phyloP scores from a whole-genome alignment of 2,888 invertebrate genomes.

The Lydus trimaculatus region DNA sequence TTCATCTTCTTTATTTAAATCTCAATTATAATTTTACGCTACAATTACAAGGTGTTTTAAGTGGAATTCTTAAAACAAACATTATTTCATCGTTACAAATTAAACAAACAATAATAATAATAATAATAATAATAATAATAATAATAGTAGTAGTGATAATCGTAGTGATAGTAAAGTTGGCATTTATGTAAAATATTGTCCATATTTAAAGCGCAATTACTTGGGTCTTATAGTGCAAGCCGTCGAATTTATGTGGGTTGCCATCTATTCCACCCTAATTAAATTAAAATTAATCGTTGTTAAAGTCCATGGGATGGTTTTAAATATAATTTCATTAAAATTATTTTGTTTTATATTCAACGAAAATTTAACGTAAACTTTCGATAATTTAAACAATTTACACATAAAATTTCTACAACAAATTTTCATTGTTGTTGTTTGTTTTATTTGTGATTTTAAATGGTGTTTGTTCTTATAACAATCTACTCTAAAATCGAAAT shows the following conservation, averaged over 20 bases:
- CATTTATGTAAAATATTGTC: not conserved
- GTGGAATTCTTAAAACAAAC: conserved; percentile 6
- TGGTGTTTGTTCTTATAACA: not conserved
- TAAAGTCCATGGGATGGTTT: not conserved
- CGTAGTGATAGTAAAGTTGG: not conserved
- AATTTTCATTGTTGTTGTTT: not conserved
- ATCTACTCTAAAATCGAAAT: not conserved
- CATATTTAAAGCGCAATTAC: conserved; percentile 14
- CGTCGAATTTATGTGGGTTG: conserved; percentile 1
- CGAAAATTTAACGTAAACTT: too few species aligned
- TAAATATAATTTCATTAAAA: conserved; percentile 15
- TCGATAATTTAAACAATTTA: too few species aligned
- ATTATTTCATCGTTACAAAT: not conserved
- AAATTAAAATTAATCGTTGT: conserved; percentile 19
- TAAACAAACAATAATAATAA: not conserved
- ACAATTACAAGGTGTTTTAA: conserved; percentile 32
- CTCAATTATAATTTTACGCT: conserved; percentile 42
- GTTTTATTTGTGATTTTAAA: not conserved
- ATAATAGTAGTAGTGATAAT: not conserved
- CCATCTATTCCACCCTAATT: conserved; percentile 11
- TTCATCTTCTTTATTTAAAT: conserved; percentile 37
- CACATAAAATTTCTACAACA: too few species aligned
- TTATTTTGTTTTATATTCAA: conserved; percentile 11
- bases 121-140: not conserved
- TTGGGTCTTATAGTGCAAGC: not conserved